Evolutionary conservation across 35 echinoderm and acorn worm species (phyloP), one percentile per base, ranked within the genome.

Genomic region (Lytechinus pictus): DNA sequence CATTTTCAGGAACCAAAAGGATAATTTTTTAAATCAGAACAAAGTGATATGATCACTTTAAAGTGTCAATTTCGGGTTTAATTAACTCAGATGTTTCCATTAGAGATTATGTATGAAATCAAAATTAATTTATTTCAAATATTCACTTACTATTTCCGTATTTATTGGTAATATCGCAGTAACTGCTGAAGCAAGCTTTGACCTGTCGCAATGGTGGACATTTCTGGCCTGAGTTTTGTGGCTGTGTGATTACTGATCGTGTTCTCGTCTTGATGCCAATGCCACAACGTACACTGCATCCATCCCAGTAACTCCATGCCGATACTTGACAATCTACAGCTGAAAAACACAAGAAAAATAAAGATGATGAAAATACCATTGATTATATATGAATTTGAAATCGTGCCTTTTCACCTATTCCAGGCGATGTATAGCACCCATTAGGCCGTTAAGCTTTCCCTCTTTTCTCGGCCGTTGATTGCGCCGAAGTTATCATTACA

Each of bases 241-340:
- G 79, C 14, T 98, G 79, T 61, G 86, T 94, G 21, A 96, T 86
- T 0, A 94, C 86, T 6, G 89, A 94, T 21, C 97, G 94, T 87
- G 96, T 27, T 54, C 96, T 79, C 79, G 97, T 95, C 21, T 95
- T 97, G 87, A 97, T 95, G 5, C 97, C 97, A 3, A 97, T 54
- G 29, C 96, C 97, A 86, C 97, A 98, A 12, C 54, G 21, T 53
- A 97, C 95, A 56, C 96, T 97, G 89, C 97, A 98, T 24, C 97
- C 97, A 89, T 96, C 97, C 97, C 97, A 98, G 51, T 94, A 96
- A 86, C 96, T 97, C 97, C 97, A 98, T 19, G 94, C 92, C 8
- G 96, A 97, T 55, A 97, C 96, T n/a, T 97, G 95, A 96, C 97
- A 98, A 86, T 98, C 97, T n/a, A 96, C 95, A 27, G 96, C 97